Conservation (phyloP, 2,888 invertebrate genomes). For the Acronicta leporina region DNA sequence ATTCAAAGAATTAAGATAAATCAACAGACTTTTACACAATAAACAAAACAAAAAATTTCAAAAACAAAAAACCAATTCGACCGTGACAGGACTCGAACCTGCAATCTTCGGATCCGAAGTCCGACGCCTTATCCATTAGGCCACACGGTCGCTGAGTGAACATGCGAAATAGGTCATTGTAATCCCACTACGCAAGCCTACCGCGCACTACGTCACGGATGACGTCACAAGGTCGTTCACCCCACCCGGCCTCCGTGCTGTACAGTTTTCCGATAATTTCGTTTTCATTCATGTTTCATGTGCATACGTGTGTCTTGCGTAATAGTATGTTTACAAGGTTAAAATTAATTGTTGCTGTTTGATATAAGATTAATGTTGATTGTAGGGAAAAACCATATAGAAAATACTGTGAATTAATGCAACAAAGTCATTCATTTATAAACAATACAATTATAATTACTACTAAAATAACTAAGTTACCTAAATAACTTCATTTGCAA, state of each 20-base stretch:
- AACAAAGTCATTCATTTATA: background rate
- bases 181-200: constrained; percentile 64
- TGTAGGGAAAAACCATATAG: constrained; percentile 8
- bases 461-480: background rate
- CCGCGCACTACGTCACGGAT: constrained; percentile 64
- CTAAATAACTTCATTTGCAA: background rate
- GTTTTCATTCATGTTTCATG: constrained; percentile 37
- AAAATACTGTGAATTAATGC: too few species aligned
- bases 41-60: background rate
- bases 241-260: constrained; percentile 33
- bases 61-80: constrained; percentile 54
- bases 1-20: background rate
- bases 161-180: constrained; percentile 67
- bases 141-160: constrained; percentile 86
- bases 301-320: constrained; percentile 8
- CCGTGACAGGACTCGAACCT: constrained; percentile 91
- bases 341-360: background rate
- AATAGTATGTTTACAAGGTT: constrained; percentile 24
- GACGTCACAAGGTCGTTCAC: constrained; percentile 68
- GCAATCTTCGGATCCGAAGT: constrained; percentile 93
- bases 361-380: constrained; percentile 6
- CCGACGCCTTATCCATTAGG: constrained; percentile 93
- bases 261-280: constrained; percentile 50
- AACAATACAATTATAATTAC: background rate
- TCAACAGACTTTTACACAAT: background rate